Base-by-base conservation (phyloP, 2,888 invertebrate genomes). In the Sericinus montela region DNA sequence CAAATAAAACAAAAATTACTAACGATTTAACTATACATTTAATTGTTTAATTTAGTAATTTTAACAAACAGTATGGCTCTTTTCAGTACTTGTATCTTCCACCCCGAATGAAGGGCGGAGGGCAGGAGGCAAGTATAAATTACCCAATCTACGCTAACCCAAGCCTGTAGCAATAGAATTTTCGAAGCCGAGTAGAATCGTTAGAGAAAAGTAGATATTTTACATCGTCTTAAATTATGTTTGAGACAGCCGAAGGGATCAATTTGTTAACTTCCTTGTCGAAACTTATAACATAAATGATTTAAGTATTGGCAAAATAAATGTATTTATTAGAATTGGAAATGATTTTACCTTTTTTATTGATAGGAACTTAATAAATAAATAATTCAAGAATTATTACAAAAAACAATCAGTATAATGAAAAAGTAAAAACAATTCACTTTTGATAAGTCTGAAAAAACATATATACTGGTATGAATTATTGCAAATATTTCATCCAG, bases 131-230 rank as follows among this genome's bases (percentile, higher is more conserved):
- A 76, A 85, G 78, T 85, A 86, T 86, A 87, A 86, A 87, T 85
- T 86, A 84, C 85, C 84, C 80, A 86, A 86, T 86, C 85, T 84
- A 78, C 82, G 79, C 69, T 80, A 77, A 82, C 80, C 81, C 75
- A 78, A 80, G 77, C 77, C 81, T 80, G 74, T 72, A 72, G 77
- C 80, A 79, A 81, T 81, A 80, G 76, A 81, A 83, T 78, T 83
- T 81, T 77, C 77, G 72, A 69, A 72, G 71, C 74, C 71, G 68
- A 76, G 75, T 74, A 70, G 72, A 75, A 68, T 74, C 72, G 68
- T 76, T 76, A 77, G 72, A 73, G 69, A 78, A 80, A 83, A 80
- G 76, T 81, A 45, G 45, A 51, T 51, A 51, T 45, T 45, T 51
- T 42, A 80, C 72, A 72, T 73, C 76, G 79, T 75, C 77, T 77